Conservation (phyloP, 92 coral and sea anemone species). For the Ricordea florida region DNA sequence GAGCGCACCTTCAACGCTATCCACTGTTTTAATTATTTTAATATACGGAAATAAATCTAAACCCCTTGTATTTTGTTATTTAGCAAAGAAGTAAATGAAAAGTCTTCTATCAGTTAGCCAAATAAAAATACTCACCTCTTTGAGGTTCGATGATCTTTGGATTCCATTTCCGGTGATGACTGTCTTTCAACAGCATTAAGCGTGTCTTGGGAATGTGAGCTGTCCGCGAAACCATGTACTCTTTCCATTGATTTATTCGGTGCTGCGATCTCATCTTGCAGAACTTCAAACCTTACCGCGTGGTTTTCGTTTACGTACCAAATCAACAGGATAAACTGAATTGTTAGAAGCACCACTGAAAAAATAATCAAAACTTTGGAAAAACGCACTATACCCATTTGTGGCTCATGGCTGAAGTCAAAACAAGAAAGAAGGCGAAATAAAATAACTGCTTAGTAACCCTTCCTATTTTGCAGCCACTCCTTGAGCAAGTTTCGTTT, state of each 20-base stretch:
- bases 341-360: conserved; percentile 30
- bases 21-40: too few relatives aligned
- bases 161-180: too few relatives aligned
- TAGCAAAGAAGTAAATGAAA: too few relatives aligned
- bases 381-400: conserved; percentile 35
- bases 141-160: too few relatives aligned
- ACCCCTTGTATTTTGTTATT: too few relatives aligned
- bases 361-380: conserved; percentile 34
- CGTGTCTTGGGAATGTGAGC: too few relatives aligned
- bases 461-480: conserved; percentile 16
- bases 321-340: conserved; percentile 57
- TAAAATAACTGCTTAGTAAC: conserved; percentile 6
- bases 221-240: not conserved
- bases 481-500: conserved; percentile 45
- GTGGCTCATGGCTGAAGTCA: not conserved
- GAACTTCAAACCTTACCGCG: not conserved
- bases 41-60: too few relatives aligned
- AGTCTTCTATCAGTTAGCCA: too few relatives aligned
- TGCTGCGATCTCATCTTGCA: not conserved
- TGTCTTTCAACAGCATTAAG: too few relatives aligned
- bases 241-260: not conserved
- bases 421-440: not conserved
- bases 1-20: too few relatives aligned
- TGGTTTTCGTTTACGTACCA: conserved; percentile 34
- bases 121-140: too few relatives aligned